Conservation (phyloP, 2,888 invertebrate genomes). For the Melieria picta region DNA sequence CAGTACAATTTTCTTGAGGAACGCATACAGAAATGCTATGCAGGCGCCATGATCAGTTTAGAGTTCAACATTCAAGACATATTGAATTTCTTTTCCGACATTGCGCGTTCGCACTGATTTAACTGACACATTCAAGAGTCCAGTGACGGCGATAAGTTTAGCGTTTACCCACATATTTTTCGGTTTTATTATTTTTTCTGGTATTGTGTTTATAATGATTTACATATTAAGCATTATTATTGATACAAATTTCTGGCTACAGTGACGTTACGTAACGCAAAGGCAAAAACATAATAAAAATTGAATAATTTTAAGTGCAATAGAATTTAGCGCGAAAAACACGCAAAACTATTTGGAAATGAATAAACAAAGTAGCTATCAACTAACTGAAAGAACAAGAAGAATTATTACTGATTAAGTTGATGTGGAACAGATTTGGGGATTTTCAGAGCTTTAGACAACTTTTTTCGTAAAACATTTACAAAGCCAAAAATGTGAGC, state of each 20-base stretch:
- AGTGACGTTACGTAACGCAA: too few species aligned
- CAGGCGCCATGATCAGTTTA: conserved; percentile 90
- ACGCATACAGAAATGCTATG: conserved; percentile 94
- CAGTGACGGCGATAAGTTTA: background rate
- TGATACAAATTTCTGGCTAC: too few species aligned
- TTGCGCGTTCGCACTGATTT: conserved; percentile 89
- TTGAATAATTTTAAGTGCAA: conserved; percentile 59
- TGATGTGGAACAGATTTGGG: too few species aligned
- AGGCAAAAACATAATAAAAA: background rate
- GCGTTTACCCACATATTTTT: background rate
- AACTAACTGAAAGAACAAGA: too few species aligned
- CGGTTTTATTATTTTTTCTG: conserved; percentile 13
- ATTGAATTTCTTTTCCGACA: conserved; percentile 96
- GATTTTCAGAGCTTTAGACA: too few species aligned
- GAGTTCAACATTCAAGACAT: conserved; percentile 97
- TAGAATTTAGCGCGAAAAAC: conserved; percentile 47
- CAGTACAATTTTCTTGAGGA: conserved; percentile 95
- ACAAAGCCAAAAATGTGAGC: too few species aligned
- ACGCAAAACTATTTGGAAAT: background rate
- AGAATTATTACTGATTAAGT: too few species aligned
- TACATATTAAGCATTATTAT: too few species aligned
- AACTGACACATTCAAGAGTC: background rate
- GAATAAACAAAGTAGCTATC: background rate
- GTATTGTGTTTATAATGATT: conserved; percentile 4
- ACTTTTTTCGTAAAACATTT: too few species aligned